Percentiles rank a stretch among this genome's conserved stretches.
These are phyloP conservation scores for Chitala chitala DNA, from an alignment of 2,113 vertebrate species.

Conservation along the genomic window DNA sequence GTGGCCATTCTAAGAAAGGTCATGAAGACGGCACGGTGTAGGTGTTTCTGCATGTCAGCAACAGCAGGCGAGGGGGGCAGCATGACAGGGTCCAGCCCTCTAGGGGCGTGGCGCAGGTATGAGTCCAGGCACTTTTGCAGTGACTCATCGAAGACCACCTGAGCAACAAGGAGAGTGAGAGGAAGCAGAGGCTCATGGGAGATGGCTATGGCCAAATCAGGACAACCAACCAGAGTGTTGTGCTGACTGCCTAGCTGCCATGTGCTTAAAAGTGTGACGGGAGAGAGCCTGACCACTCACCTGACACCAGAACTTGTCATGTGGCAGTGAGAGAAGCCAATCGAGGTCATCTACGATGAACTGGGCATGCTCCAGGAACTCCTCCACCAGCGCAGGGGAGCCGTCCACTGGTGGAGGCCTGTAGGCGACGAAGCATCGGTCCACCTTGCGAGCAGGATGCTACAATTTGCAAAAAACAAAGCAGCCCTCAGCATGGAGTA, in stretches of 20 bases:
- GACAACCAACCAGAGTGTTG: neutral
- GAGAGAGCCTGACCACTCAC: constrained; percentile 61
- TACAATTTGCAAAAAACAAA: constrained; percentile 44
- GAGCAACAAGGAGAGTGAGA: neutral
- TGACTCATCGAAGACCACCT: constrained; percentile 92
- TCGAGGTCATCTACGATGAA: constrained; percentile 87
- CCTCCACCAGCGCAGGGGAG: constrained; percentile 75
- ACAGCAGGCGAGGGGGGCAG: constrained; percentile 60
- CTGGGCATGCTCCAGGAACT: constrained; percentile 80
- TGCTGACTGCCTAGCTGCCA: neutral
- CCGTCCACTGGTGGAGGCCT: constrained; percentile 67
- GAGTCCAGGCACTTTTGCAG: constrained; percentile 90
- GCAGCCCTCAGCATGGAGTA: neutral
- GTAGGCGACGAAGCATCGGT: constrained; percentile 84
- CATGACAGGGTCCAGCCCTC: constrained; percentile 64
- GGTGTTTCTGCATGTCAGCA: constrained; percentile 64
- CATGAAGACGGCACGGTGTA: constrained; percentile 79
- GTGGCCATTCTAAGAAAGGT: constrained; percentile 93
- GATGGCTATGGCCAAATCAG: neutral
- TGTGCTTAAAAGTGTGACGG: too few species aligned
- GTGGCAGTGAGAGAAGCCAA: constrained; percentile 86
- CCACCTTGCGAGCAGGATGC: constrained; percentile 81
- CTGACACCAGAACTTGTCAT: constrained; percentile 98
- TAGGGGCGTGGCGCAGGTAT: constrained; percentile 75
- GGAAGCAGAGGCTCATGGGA: neutral